Conservation (phyloP, 2,113 vertebrate genomes). For the Glaucomys volans region DNA sequence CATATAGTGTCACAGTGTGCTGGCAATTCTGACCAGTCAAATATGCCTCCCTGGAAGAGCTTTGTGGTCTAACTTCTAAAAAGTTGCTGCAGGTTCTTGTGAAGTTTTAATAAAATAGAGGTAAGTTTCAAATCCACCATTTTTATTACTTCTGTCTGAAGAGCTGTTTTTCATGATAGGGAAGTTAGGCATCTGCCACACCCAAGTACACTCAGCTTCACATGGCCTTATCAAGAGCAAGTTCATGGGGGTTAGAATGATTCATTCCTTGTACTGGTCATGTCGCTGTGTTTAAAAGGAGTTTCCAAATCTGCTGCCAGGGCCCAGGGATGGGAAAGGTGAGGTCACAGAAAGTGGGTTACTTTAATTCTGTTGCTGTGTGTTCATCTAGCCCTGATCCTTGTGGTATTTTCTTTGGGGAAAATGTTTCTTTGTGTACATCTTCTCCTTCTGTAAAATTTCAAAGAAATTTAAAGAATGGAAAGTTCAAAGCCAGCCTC, state of each 20-base stretch:
- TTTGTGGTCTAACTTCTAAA: neutral
- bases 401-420: neutral
- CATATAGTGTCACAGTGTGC: neutral
- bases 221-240: neutral
- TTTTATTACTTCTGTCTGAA: neutral
- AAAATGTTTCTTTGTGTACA: neutral
- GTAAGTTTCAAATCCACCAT: neutral
- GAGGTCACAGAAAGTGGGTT: neutral
- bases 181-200: too few relatives aligned
- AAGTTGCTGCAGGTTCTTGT: neutral
- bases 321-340: neutral
- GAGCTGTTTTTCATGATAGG: neutral
- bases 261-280: neutral
- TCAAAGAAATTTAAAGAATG: neutral
- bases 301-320: neutral
- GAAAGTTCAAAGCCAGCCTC: neutral
- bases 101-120: neutral
- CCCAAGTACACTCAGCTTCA: neutral
- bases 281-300: neutral
- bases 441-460: neutral
- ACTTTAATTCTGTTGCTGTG: neutral
- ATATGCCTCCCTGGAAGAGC: neutral
- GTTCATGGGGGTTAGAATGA: neutral
- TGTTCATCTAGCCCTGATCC: neutral
- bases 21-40: neutral